These are phyloP conservation scores for Fulmarus glacialis DNA, from an alignment of 2,113 vertebrate species.

Conservation along the genomic window DNA sequence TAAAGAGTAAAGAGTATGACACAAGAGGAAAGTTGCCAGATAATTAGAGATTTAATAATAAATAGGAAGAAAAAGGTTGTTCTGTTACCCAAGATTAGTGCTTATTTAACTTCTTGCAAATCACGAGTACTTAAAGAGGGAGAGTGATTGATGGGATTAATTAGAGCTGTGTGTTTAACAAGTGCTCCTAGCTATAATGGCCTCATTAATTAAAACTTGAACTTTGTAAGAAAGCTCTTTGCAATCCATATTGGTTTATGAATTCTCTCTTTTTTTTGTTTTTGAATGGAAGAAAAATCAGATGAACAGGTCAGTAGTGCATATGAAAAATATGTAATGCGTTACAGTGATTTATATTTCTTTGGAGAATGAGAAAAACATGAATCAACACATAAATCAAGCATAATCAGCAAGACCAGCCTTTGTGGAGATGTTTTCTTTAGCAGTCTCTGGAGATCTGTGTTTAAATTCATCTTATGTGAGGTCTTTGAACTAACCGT, in stretches of 20 bases:
- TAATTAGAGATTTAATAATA: background rate
- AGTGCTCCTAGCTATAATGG: background rate
- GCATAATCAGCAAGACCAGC: background rate
- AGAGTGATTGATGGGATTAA: slow-evolving; percentile 21
- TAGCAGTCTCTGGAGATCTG: background rate
- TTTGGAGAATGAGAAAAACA: background rate
- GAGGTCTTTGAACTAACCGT: background rate
- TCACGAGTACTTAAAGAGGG: background rate
- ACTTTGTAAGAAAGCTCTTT: background rate
- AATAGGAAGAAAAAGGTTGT: background rate
- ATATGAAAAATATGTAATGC: background rate
- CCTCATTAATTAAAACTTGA: slow-evolving; percentile 29
- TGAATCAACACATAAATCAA: background rate
- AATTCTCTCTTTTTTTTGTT: background rate
- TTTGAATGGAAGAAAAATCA: background rate
- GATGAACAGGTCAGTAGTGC: background rate
- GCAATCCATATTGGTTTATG: background rate
- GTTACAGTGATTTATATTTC: background rate
- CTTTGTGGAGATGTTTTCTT: background rate
- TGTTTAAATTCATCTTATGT: background rate
- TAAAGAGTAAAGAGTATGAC: background rate
- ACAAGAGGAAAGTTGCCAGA: background rate
- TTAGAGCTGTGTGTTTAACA: slow-evolving; percentile 26
- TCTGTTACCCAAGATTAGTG: background rate
- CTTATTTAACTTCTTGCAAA: background rate